Evolutionary conservation across 2,888 invertebrate genomes (phyloP).

Genomic region (Isoperla grammatica): DNA sequence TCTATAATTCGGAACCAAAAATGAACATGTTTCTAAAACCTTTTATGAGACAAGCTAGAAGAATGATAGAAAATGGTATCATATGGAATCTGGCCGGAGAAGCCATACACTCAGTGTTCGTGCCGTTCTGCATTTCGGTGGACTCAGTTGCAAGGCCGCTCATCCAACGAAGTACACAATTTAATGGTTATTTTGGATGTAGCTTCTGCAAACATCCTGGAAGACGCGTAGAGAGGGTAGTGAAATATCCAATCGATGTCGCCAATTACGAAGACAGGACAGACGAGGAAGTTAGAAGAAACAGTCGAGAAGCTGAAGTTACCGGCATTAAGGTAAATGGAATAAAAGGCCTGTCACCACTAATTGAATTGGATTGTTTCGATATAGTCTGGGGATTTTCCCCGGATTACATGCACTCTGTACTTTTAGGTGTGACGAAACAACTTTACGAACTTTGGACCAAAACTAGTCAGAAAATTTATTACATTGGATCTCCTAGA

Average conservation of each 20-base stretch:
- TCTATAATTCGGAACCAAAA: background rate
- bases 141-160: slow-evolving; percentile 21
- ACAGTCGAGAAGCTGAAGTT: background rate
- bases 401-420: slow-evolving; percentile 26
- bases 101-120: background rate
- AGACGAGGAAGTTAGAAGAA: background rate
- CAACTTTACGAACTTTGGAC: slow-evolving; percentile 18
- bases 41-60: slow-evolving; percentile 19
- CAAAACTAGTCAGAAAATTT: background rate
- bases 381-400: slow-evolving; percentile 27
- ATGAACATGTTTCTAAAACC: slow-evolving; percentile 12
- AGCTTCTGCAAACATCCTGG: slow-evolving; percentile 19
- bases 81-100: background rate
- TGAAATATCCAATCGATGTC: slow-evolving; percentile 6
- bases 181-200: slow-evolving; percentile 20
- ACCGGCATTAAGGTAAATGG: background rate
- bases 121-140: slow-evolving; percentile 6
- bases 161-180: slow-evolving; percentile 15
- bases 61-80: slow-evolving; percentile 17
- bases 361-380: slow-evolving; percentile 13
- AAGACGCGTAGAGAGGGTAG: background rate
- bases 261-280: slow-evolving; percentile 1
- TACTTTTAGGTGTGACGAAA: slow-evolving; percentile 18
- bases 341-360: slow-evolving; percentile 21
- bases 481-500: slow-evolving; percentile 2